Base-by-base conservation (phyloP, 2,113 vertebrate genomes). In the Falcunculus frontatus region DNA sequence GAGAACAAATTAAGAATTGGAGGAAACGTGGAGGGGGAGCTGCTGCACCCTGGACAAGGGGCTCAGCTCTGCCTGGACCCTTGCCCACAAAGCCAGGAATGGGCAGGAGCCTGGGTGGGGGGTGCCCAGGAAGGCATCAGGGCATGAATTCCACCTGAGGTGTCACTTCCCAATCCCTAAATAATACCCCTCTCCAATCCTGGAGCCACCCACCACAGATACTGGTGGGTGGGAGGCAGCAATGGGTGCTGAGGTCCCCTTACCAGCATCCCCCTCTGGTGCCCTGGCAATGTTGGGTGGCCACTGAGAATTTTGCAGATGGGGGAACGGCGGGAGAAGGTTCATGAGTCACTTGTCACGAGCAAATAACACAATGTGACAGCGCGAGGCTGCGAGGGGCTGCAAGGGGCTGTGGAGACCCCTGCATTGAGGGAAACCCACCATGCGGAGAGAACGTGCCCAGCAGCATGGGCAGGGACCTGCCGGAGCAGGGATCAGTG, bases 1-100 rank as follows among this genome's bases (percentile, higher is more conserved):
- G 89, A 96, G 95, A 82, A 83, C 1, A 33, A 93, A 55, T 83
- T 63, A 69, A 95, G 93, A 87, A 60, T 70, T 76, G 89, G 91
- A 59, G 52, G 77, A 70, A 74, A 49, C 0, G 0, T 1, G 30
- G 3, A 78, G 55, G 16, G 33, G 44, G 39, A 44, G 55, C 21
- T 57, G 77, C 16, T 11, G 14, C 79, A 85, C 6, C 13, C 12
- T 0, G 4, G 37, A 57, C 2, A 7, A 75, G 50, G 85, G 88
- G 49, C 37, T 88, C 85, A 55, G 50, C 25, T 19, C 72, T 91
- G 70, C 46, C 27, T 0, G 0, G 47, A 52, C 13, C 37, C 35
- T 62, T 11, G 0, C 3, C 29, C 55, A 76, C 59, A 84, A 49
- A 83, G 18, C 6, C 37, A 50, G n/a, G 57, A 55, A 63, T 3